Percentiles rank a stretch among this genome's conserved stretches.
Evolutionary conservation across 2,797 vertebrate genomes (phyloP).

Genomic region (Semaprochilodus insignis): DNA sequence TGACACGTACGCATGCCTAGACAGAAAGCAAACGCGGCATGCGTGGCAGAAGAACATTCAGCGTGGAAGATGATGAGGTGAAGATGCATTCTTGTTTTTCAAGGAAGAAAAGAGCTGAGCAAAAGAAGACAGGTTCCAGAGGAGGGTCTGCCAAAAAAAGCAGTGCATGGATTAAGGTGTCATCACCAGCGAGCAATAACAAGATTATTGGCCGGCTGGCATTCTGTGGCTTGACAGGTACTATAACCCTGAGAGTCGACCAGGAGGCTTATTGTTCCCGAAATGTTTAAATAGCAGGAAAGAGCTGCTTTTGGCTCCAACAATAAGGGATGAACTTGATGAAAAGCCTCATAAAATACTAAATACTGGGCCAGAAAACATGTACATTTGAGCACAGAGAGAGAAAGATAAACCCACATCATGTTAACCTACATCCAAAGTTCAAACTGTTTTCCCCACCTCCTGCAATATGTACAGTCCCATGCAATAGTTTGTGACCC

Average conservation of each 20-base stretch:
- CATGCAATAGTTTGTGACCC: too few species aligned
- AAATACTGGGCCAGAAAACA: slow-evolving; percentile 16
- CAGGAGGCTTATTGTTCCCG: slow-evolving; percentile 5
- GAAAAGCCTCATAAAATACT: slow-evolving; percentile 21
- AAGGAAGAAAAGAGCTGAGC: not conserved
- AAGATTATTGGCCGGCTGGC: not conserved
- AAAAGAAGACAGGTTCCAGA: not conserved
- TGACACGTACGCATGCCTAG: not conserved
- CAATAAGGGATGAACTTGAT: slow-evolving; percentile 16
- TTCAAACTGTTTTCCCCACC: too few species aligned
- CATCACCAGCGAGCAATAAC: slow-evolving; percentile 7
- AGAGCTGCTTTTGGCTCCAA: slow-evolving; percentile 6
- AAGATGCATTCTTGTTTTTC: slow-evolving; percentile 16
- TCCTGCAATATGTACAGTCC: too few species aligned
- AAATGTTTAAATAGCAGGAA: slow-evolving; percentile 15
- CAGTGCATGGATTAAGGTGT: slow-evolving; percentile 24
- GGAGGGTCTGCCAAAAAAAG: not conserved
- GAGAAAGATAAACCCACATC: not conserved
- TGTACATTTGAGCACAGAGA: not conserved
- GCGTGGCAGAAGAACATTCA: not conserved
- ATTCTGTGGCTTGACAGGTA: slow-evolving; percentile 11
- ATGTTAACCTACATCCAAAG: too few species aligned
- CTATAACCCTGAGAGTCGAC: not conserved
- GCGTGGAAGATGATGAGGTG: not conserved
- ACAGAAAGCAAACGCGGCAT: not conserved